Conservation (phyloP, 1,140 invertebrate species). For the Meloidogyne chitwoodi region DNA sequence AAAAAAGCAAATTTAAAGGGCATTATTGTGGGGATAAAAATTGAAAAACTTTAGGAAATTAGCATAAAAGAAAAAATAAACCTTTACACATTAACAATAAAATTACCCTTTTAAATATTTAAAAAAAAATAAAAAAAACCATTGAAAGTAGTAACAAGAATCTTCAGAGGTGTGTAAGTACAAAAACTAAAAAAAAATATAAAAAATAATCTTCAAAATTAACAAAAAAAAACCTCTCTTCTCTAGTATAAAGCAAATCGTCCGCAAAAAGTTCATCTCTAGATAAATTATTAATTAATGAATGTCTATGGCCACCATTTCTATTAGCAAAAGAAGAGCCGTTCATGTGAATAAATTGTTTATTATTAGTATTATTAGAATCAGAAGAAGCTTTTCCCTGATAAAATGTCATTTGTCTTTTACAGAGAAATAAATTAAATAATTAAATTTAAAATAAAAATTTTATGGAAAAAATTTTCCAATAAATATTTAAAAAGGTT, state of each 20-base stretch:
- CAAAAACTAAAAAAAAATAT: constrained; percentile 47
- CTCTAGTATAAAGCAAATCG: constrained; percentile 46
- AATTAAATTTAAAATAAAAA: not conserved
- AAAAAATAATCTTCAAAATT: not conserved
- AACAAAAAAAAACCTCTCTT: constrained; percentile 32
- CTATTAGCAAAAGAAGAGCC: not conserved
- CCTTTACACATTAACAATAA: too few species aligned
- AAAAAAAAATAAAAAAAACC: constrained; percentile 21
- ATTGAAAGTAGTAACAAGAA: constrained; percentile 56
- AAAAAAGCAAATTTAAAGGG: too few species aligned
- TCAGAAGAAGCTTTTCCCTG: not conserved
- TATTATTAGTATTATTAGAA: not conserved
- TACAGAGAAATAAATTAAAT: not conserved
- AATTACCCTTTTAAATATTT: too few species aligned
- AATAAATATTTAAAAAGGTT: too few species aligned
- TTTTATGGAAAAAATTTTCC: not conserved
- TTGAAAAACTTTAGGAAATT: too few species aligned
- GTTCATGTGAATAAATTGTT: not conserved
- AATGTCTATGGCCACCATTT: not conserved
- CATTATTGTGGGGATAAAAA: too few species aligned
- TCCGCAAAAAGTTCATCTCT: constrained; percentile 46
- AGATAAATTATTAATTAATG: constrained; percentile 5
- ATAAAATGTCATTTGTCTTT: constrained; percentile 6
- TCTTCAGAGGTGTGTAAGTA: constrained; percentile 37
- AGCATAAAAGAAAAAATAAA: too few species aligned